Evolutionary conservation across 2,113 vertebrate genomes (phyloP), one percentile per base, ranked within the genome.

Genomic region (Erpornis zantholeuca): DNA sequence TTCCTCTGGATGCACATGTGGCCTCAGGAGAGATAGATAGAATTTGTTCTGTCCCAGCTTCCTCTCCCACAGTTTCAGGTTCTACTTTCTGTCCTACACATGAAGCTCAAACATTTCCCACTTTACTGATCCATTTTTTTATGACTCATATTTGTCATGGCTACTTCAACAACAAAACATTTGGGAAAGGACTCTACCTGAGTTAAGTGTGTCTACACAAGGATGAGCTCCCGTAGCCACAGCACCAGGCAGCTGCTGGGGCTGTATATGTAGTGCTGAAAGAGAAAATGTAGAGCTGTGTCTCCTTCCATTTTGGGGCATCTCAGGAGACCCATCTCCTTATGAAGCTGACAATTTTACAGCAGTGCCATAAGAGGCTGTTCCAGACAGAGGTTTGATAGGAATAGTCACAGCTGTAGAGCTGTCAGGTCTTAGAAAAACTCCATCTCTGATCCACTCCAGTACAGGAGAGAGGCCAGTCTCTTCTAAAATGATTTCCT

Each of bases 141-240:
- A 49, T 23, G 10, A 7, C 12, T 60, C 2, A 1, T 13, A 27
- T 33, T 86, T 9, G 1, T 38, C 4, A 20, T 28, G 53, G 24
- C 31, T 63, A 31, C 27, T 45, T 54, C 52, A 63, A 33, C 35
- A 42, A n/a, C 5, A 59, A 27, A 21, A 27, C 0, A 0, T 47
- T 17, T 73, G 44, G 36, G 25, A 68, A 78, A 57, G 8, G 31
- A 22, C 4, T 60, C 11, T 60, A 6, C 12, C 11, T 78, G 4
- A 29, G 17, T 7, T 23, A 3, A 40, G 4, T 45, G 13, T 42
- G 33, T 56, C 54, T 44, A 28, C 24, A 36, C 9, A 63, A 16
- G 12, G 16, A 72, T 7, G 5, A 42, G 6, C 17, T 54, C 42
- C 22, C 0, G 0, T 6, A 52, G 29, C 38, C 33, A 22, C 5